phyloP scores from a whole-genome alignment of 2,113 vertebrate species.

The Osmerus mordax region DNA sequence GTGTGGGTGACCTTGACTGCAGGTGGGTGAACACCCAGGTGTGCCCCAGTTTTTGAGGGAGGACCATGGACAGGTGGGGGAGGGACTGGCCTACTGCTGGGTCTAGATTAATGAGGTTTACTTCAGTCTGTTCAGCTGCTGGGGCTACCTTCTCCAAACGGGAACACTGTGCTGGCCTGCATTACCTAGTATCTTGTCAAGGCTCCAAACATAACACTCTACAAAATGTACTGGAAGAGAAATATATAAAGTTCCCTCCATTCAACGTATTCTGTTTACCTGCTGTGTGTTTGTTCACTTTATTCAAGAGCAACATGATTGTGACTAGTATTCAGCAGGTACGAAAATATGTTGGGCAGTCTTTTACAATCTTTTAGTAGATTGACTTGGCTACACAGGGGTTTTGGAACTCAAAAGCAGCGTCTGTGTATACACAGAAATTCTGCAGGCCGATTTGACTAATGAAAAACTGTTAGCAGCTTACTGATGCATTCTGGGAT shows the following conservation, averaged over 20 bases:
- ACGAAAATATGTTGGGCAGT: too few relatives aligned
- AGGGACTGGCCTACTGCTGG: constrained; percentile 39
- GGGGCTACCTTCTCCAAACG: constrained; percentile 50
- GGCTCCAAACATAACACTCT: not conserved
- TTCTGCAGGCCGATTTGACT: constrained; percentile 1
- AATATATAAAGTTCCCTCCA: too few relatives aligned
- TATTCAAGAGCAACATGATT: too few relatives aligned
- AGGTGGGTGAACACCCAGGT: constrained; percentile 68
- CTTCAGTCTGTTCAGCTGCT: constrained; percentile 57
- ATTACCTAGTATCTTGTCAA: constrained; percentile 28
- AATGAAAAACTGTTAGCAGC: constrained; percentile 34
- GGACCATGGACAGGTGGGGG: constrained; percentile 64
- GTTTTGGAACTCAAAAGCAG: not conserved
- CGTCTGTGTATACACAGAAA: not conserved
- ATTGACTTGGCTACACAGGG: not conserved
- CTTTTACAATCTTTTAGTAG: too few relatives aligned
- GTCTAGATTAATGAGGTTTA: constrained; percentile 69
- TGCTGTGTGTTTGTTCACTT: constrained; percentile 17
- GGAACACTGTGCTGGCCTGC: constrained; percentile 55
- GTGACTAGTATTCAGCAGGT: too few relatives aligned
- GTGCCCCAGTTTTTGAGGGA: constrained; percentile 68
- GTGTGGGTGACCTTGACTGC: constrained; percentile 56
- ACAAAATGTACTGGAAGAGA: constrained; percentile 44
- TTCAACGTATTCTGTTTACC: too few relatives aligned
- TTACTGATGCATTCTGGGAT: constrained; percentile 42